A percentile compares a stretch with the other conserved stretches of the same genome.
phyloP scores from a whole-genome alignment of 2,797 vertebrate genomes.

The Brachyrhaphis roseni region DNA sequence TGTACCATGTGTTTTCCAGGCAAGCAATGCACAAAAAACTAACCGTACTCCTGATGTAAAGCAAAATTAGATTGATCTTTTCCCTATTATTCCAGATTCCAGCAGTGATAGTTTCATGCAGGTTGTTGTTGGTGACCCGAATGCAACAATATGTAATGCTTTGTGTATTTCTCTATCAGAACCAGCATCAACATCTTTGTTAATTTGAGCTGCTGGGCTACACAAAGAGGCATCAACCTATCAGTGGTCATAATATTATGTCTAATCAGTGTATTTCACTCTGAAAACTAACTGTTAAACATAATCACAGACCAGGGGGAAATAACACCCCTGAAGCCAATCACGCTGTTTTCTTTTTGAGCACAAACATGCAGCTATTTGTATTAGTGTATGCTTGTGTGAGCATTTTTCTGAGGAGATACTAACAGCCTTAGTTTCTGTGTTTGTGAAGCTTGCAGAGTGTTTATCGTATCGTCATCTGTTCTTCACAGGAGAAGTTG shows the following conservation, averaged over 20 bases:
- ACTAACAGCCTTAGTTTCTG: conserved; percentile 43
- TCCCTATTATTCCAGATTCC: background rate
- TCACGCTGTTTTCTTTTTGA: background rate
- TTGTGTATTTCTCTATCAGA: background rate
- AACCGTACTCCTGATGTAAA: background rate
- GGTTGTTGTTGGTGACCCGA: background rate
- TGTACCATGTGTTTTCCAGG: background rate
- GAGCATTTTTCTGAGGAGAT: conserved; percentile 19
- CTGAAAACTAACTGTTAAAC: background rate
- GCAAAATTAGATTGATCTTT: background rate
- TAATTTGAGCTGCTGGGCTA: too few relatives aligned
- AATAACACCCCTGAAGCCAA: background rate
- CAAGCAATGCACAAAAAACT: background rate
- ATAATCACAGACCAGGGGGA: background rate
- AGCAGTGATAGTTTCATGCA: background rate
- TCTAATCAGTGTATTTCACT: background rate
- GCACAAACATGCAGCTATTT: background rate
- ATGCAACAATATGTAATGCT: background rate
- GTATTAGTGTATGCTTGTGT: conserved; percentile 3
- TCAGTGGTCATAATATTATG: background rate
- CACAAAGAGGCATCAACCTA: background rate
- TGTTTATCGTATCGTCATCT: conserved; percentile 63
- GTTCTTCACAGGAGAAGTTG: conserved; percentile 53
- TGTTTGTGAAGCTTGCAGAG: conserved; percentile 52
- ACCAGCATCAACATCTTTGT: background rate